Conservation (phyloP, 2,888 invertebrate genomes). For the Clistopyga incitator region DNA sequence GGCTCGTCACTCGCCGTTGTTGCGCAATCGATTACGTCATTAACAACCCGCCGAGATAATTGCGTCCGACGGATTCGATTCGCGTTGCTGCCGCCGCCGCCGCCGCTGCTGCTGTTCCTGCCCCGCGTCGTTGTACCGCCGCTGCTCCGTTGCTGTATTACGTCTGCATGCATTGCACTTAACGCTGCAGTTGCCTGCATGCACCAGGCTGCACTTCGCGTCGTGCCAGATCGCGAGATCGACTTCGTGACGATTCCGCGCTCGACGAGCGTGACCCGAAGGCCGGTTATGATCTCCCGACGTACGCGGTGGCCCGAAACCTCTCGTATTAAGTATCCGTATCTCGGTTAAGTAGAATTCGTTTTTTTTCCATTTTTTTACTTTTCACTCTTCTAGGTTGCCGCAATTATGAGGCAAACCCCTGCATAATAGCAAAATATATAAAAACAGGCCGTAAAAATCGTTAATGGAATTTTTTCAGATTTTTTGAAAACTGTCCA, state of each 20-base stretch:
- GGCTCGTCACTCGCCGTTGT: conserved; percentile 56
- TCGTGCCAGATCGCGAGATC: conserved; percentile 57
- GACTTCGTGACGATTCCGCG: conserved; percentile 55
- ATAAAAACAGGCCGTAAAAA: background rate
- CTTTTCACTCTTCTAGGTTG: background rate
- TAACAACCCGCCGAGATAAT: conserved; percentile 64
- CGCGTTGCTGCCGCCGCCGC: conserved; percentile 23
- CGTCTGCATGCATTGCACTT: conserved; percentile 29
- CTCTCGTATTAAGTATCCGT: conserved; percentile 10
- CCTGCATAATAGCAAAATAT: background rate
- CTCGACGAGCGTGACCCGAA: conserved; percentile 52
- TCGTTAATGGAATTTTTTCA: background rate
- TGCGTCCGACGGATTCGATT: conserved; percentile 59
- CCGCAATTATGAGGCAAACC: background rate
- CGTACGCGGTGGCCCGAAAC: conserved; percentile 37
- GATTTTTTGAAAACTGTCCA: too few species aligned
- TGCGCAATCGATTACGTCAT: conserved; percentile 70
- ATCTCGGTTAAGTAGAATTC: conserved; percentile 13
- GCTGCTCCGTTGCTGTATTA: background rate
- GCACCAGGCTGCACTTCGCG: conserved; percentile 34
- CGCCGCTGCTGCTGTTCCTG: conserved; percentile 16
- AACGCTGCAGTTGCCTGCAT: conserved; percentile 13
- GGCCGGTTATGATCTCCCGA: conserved; percentile 30
- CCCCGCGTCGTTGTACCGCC: conserved; percentile 12
- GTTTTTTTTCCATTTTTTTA: background rate